A percentile compares a stretch with the other conserved stretches of the same genome.
phyloP scores from a whole-genome alignment of 2,888 invertebrate species.

The Perithous albicinctus region DNA sequence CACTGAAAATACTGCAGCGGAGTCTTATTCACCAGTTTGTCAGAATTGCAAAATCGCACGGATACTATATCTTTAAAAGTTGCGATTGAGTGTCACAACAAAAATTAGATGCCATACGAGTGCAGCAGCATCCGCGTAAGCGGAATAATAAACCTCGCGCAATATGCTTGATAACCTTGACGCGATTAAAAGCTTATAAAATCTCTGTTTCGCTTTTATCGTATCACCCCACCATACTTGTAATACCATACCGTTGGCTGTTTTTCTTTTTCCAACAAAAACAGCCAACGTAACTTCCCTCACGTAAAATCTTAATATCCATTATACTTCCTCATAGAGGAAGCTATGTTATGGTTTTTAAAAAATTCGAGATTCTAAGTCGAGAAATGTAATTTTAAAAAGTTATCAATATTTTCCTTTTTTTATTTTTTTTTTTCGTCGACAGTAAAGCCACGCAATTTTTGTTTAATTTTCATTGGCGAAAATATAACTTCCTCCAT shows the following conservation, averaged over 20 bases:
- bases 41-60: neutral
- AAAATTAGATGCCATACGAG: conserved; percentile 32
- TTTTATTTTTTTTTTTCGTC: too few relatives aligned
- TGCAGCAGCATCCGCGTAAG: conserved; percentile 27
- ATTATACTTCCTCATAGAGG: too few relatives aligned
- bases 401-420: too few relatives aligned
- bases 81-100: conserved; percentile 3
- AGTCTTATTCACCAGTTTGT: neutral
- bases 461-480: too few relatives aligned
- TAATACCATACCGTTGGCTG: neutral
- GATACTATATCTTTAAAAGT: neutral
- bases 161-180: conserved; percentile 57
- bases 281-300: too few relatives aligned
- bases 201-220: conserved; percentile 41
- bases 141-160: conserved; percentile 67
- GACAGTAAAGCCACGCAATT: too few relatives aligned
- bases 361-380: too few relatives aligned
- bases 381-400: too few relatives aligned
- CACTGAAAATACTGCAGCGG: too few relatives aligned
- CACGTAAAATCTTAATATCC: neutral
- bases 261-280: conserved; percentile 1
- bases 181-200: conserved; percentile 6
- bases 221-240: neutral
- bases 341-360: too few relatives aligned
- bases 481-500: too few relatives aligned